phyloP scores from a whole-genome alignment of 1,140 invertebrate species.

The Helicoverpa zea region DNA sequence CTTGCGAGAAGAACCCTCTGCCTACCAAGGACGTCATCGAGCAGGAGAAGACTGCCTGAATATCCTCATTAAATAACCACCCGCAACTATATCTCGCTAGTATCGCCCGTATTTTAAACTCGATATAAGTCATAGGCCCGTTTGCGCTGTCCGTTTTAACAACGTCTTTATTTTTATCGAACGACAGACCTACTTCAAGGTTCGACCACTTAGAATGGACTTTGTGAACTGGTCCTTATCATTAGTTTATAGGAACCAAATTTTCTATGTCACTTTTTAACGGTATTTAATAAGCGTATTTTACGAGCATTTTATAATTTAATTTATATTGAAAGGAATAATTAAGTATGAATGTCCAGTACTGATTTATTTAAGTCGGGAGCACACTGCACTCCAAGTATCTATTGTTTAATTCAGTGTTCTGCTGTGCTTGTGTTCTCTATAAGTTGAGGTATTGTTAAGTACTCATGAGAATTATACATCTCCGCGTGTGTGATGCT shows the following conservation, averaged over 20 bases:
- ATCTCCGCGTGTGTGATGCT: constrained; percentile 52
- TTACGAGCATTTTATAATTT: constrained; percentile 84
- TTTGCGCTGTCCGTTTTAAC: constrained; percentile 65
- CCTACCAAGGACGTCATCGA: constrained; percentile 94
- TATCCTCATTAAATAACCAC: constrained; percentile 58
- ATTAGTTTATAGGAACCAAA: constrained; percentile 82
- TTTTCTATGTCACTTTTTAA: constrained; percentile 85
- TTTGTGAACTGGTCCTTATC: constrained; percentile 68
- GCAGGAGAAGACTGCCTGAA: constrained; percentile 90
- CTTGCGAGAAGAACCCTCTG: constrained; percentile 95
- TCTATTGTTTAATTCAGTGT: constrained; percentile 48
- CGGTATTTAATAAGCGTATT: constrained; percentile 81
- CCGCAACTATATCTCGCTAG: constrained; percentile 82
- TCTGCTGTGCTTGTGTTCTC: constrained; percentile 70
- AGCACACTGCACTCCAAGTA: constrained; percentile 70
- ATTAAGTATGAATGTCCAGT: constrained; percentile 80
- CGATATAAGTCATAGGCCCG: constrained; percentile 76
- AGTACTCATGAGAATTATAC: constrained; percentile 56
- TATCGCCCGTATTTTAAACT: constrained; percentile 83
- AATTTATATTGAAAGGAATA: constrained; percentile 77
- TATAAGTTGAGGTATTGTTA: constrained; percentile 61
- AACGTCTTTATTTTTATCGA: constrained; percentile 44
- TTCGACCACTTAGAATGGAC: constrained; percentile 57
- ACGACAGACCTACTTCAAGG: constrained; percentile 11
- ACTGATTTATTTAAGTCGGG: constrained; percentile 81